Percentiles rank a stretch among this genome's conserved stretches.
Evolutionary conservation across 2,888 invertebrate species (phyloP).

Genomic region (Drosophila sordidapex): DNA sequence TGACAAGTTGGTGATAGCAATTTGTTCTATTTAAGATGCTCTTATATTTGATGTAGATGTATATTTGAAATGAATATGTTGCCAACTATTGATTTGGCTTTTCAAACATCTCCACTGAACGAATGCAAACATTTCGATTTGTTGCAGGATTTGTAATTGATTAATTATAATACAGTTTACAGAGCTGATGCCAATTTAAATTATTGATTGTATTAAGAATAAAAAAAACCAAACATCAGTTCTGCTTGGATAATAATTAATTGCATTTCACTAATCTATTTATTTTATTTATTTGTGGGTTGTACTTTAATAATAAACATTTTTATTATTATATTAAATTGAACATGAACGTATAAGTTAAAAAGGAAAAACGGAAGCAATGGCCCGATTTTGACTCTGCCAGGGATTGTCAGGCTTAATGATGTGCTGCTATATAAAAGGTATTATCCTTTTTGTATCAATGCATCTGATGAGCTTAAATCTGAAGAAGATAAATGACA

Average conservation of each 20-base stretch:
- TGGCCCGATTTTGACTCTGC: neutral
- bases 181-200: neutral
- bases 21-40: neutral
- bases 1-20: neutral
- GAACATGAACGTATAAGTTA: too few species aligned
- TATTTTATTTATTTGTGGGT: neutral
- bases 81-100: neutral
- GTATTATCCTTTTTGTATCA: conserved; percentile 36
- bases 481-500: conserved; percentile 76
- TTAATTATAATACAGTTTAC: neutral
- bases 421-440: conserved; percentile 14
- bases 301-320: neutral
- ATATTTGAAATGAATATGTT: neutral
- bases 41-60: neutral
- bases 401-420: neutral
- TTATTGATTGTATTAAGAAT: neutral
- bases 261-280: neutral
- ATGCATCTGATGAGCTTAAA: conserved; percentile 49
- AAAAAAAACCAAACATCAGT: neutral
- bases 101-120: neutral
- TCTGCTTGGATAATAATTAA: neutral
- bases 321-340: neutral
- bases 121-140: neutral
- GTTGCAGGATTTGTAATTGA: neutral
- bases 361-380: neutral